These are phyloP conservation scores for Chascanopsetta lugubris DNA, from an alignment of 2,113 vertebrate species.

Conservation along the genomic window DNA sequence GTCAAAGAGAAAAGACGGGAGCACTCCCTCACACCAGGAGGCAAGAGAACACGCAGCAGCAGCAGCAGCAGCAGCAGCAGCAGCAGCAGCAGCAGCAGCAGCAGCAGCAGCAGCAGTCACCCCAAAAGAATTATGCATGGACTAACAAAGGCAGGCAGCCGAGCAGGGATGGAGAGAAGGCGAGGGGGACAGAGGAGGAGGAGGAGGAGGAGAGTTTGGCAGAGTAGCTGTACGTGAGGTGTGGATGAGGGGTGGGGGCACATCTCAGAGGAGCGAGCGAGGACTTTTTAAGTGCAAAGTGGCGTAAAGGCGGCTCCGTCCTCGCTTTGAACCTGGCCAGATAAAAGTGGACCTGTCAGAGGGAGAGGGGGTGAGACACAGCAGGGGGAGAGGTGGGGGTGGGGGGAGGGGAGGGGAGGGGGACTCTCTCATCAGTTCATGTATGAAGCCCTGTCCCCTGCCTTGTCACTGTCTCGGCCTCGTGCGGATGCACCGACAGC, in stretches of 20 bases:
- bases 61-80: too few relatives aligned
- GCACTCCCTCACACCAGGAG: constrained; percentile 39
- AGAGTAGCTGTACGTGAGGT: neutral
- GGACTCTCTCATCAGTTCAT: constrained; percentile 50
- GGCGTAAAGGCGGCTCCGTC: constrained; percentile 29
- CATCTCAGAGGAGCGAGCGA: constrained; percentile 14
- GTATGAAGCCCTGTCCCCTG: constrained; percentile 48
- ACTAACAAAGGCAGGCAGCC: constrained; percentile 53
- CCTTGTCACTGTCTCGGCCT: constrained; percentile 40
- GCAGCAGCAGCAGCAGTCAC: too few relatives aligned
- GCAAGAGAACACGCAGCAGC: constrained; percentile 24
- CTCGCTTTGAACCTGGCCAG: constrained; percentile 59
- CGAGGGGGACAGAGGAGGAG: too few relatives aligned
- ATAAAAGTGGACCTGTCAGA: constrained; percentile 65
- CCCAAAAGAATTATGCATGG: constrained; percentile 69
- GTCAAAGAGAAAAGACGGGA: constrained; percentile 63
- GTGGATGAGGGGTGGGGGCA: neutral
- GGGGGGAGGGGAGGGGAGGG: too few relatives aligned
- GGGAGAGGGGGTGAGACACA: constrained; percentile 35
- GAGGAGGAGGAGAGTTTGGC: constrained; percentile 5
- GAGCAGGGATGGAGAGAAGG: constrained; percentile 6
- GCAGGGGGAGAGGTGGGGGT: too few relatives aligned
- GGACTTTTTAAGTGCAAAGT: constrained; percentile 55
- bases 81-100: too few relatives aligned
- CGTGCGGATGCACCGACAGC: constrained; percentile 47